Evolutionary conservation across 2,888 invertebrate genomes (phyloP).

Genomic region (Harpalus rufipes): DNA sequence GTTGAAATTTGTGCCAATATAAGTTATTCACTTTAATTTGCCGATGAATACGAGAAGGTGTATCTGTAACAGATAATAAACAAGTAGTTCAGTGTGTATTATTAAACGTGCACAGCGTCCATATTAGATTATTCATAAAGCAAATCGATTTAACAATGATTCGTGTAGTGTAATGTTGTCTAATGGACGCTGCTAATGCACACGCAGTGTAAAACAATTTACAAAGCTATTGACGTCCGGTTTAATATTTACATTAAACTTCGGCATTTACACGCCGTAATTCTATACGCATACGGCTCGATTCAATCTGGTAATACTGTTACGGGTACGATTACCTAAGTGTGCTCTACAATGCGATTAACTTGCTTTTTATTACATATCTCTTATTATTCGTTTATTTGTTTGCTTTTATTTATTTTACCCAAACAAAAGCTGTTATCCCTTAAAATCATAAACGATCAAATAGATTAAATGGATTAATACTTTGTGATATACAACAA

Average conservation of each 20-base stretch:
- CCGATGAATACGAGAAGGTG: neutral
- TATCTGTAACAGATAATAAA: conserved; percentile 14
- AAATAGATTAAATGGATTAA: too few species aligned
- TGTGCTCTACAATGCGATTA: conserved; percentile 26
- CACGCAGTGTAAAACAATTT: conserved; percentile 55
- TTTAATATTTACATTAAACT: conserved; percentile 56
- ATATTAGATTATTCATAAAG: conserved; percentile 56
- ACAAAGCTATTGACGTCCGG: conserved; percentile 50
- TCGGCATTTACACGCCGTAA: conserved; percentile 19
- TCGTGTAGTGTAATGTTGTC: conserved; percentile 48
- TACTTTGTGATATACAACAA: too few species aligned
- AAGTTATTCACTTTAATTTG: neutral
- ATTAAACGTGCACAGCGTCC: conserved; percentile 13
- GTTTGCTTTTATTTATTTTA: conserved; percentile 4
- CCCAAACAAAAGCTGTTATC: conserved; percentile 5
- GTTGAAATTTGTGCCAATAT: too few species aligned
- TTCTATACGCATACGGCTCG: conserved; percentile 37
- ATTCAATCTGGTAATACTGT: conserved; percentile 20
- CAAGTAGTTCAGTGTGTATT: conserved; percentile 3
- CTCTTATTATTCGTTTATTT: conserved; percentile 4
- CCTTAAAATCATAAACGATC: neutral
- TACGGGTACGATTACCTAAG: conserved; percentile 11
- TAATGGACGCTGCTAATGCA: conserved; percentile 58
- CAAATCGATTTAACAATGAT: conserved; percentile 54
- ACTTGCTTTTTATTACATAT: neutral